Evolutionary conservation across 2,888 invertebrate genomes (phyloP).

Genomic region (Branchipolynoe longqiensis): DNA sequence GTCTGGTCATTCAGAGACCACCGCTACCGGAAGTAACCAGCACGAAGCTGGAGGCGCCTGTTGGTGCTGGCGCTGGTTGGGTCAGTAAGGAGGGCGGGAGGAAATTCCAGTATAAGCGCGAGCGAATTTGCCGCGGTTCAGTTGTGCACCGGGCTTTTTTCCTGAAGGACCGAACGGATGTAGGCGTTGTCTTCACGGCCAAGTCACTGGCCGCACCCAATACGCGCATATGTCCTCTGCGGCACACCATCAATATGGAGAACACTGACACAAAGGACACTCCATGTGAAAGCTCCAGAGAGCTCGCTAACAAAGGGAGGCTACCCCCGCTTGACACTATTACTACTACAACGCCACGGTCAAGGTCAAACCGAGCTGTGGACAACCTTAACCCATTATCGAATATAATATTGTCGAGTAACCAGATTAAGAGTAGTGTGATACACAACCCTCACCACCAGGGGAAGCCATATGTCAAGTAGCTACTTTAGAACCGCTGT

Average conservation of each 20-base stretch:
- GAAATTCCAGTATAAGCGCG: constrained; percentile 25
- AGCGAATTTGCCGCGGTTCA: constrained; percentile 48
- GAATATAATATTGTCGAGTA: not conserved
- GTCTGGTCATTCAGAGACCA: constrained; percentile 65
- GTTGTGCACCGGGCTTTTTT: constrained; percentile 16
- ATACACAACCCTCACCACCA: constrained; percentile 17
- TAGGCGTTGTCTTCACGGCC: not conserved
- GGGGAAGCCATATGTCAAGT: constrained; percentile 42
- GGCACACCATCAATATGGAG: not conserved
- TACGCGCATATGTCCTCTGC: not conserved
- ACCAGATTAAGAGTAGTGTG: not conserved
- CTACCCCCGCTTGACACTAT: not conserved
- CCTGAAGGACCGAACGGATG: not conserved
- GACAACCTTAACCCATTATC: not conserved
- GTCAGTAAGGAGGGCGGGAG: not conserved
- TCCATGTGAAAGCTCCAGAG: not conserved
- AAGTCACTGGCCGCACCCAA: not conserved
- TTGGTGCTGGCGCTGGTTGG: not conserved
- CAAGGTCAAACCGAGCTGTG: not conserved
- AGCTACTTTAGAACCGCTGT: too few relatives aligned
- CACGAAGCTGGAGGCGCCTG: not conserved
- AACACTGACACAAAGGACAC: not conserved
- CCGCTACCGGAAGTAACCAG: not conserved
- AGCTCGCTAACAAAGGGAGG: not conserved
- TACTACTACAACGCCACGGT: too few relatives aligned